Base-by-base conservation (phyloP, 2,797 vertebrate genomes). In the Xenopus petersii region DNA sequence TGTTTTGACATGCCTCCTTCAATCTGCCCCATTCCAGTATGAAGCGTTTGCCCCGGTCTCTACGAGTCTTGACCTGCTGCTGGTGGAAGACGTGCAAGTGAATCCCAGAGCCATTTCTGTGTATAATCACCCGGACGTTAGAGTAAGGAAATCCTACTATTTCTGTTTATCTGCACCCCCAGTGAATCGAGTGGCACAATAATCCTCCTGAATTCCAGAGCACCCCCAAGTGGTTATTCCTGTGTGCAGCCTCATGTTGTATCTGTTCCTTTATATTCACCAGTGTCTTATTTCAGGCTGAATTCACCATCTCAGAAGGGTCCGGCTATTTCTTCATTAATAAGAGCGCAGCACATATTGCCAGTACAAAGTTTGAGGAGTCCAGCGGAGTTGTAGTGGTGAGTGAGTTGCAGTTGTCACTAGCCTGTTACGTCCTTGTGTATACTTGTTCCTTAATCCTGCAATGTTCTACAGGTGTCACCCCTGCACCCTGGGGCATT, bases 61-160 rank as follows among this genome's bases (percentile, higher is more conserved):
- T 5, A 93, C 93, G 70, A 91, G 90, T 42, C 83, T 95, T 65
- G 96, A 99, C 5, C 93, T 99, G 64, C 87, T 98, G 30, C 84
- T 98, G 63, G 96, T 99, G 69, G 95, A 97, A 81, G 95, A 98
- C 67, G 94, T 98, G 51, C 92, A 83, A 70, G 92, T 99, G 74
- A 92, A 79, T 66, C 97, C 95, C 0, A 75, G 87, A 5, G 79
- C 81, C 9, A 48, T 97, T 75, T 95, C 93, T 58, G 88, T 98
- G 81, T 99, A 97, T 85, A 98, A 96, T 88, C 95, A 98, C 74
- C 96, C 95, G 2, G 85, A 89, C 0, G 69, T 96, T 60, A 89
- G 86, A 93, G 97, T 99, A 86, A 89, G 88, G 13, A 80, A 15
- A 5, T 16, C 51, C 51, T 30, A 30, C 26, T 42, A 3, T 42